A percentile compares a stretch with the other conserved stretches of the same genome.
These are phyloP conservation scores for Nymphalis c-album DNA, from an alignment of 2,888 invertebrate species.

Conservation along the genomic window DNA sequence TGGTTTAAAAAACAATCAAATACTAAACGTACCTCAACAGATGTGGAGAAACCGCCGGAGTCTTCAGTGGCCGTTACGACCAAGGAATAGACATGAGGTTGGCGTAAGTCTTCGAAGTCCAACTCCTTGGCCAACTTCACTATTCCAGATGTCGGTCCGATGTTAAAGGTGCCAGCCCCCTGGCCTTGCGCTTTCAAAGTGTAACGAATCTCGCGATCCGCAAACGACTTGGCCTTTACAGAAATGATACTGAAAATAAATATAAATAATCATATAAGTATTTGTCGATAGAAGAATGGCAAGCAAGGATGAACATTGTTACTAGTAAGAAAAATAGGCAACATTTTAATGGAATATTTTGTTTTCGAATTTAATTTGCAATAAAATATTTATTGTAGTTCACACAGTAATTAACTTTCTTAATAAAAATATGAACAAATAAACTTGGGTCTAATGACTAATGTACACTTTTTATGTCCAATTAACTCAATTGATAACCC, in stretches of 20 bases:
- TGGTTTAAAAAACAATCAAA: no score
- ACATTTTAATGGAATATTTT: no score
- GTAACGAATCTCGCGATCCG: slow-evolving; percentile 97
- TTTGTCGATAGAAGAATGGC: no score
- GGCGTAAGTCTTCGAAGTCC: slow-evolving; percentile 97
- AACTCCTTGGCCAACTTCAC: slow-evolving; percentile 97
- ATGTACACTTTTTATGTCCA: slow-evolving; percentile 21
- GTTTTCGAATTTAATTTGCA: no score
- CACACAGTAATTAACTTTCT: not conserved
- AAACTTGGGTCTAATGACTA: slow-evolving; percentile 12
- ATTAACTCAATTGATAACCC: slow-evolving; percentile 26
- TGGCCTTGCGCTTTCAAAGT: slow-evolving; percentile 96
- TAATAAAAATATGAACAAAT: slow-evolving; percentile 7
- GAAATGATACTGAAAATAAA: slow-evolving; percentile 91
- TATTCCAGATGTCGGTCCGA: slow-evolving; percentile 95
- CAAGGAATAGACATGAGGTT: slow-evolving; percentile 95
- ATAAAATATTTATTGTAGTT: no score
- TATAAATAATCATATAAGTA: not conserved
- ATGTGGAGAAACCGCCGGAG: slow-evolving; percentile 97
- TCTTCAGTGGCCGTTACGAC: slow-evolving; percentile 97
- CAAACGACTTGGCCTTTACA: slow-evolving; percentile 98
- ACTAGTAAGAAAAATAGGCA: no score
- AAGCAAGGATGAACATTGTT: no score
- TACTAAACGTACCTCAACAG: slow-evolving; percentile 87
- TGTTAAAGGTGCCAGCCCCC: slow-evolving; percentile 97